These are phyloP conservation scores for Salvator merianae DNA, from an alignment of 2,113 vertebrate species.

Conservation along the genomic window DNA sequence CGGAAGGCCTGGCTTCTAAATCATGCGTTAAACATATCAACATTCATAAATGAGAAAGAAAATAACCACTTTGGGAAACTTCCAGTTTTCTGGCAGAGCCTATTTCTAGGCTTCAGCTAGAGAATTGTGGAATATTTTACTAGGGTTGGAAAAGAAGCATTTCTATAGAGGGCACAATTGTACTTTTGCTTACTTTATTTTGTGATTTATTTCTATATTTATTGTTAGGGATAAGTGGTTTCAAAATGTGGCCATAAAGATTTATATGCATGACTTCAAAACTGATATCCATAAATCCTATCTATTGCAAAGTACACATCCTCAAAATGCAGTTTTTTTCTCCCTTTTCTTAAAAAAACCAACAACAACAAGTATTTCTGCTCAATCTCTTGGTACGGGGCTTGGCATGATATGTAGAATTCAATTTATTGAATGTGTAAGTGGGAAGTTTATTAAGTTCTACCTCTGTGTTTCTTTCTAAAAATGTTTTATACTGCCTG, in stretches of 20 bases:
- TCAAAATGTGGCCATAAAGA: conserved; percentile 18
- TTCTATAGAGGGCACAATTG: not conserved
- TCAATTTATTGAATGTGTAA: conserved; percentile 3
- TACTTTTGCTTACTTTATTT: conserved; percentile 9
- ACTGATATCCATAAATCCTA: conserved; percentile 13
- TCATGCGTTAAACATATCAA: not conserved
- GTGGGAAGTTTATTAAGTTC: conserved; percentile 2
- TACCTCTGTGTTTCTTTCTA: not conserved
- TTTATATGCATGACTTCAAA: conserved; percentile 9
- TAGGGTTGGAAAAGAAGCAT: not conserved
- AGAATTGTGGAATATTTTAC: not conserved
- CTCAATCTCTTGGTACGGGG: not conserved
- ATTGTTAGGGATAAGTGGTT: conserved; percentile 10
- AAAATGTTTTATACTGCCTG: not conserved
- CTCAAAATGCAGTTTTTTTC: not conserved
- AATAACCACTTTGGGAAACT: not conserved
- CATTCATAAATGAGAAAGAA: not conserved
- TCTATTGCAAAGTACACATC: not conserved
- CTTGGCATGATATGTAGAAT: not conserved
- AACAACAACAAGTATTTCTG: not conserved
- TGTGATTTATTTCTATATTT: conserved; percentile 6
- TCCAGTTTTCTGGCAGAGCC: not conserved
- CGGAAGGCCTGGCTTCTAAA: not conserved
- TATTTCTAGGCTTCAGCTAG: not conserved
- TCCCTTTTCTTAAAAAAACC: not conserved